phyloP scores from a whole-genome alignment of 2,888 invertebrate species.

The Rhamnusium bicolor region DNA sequence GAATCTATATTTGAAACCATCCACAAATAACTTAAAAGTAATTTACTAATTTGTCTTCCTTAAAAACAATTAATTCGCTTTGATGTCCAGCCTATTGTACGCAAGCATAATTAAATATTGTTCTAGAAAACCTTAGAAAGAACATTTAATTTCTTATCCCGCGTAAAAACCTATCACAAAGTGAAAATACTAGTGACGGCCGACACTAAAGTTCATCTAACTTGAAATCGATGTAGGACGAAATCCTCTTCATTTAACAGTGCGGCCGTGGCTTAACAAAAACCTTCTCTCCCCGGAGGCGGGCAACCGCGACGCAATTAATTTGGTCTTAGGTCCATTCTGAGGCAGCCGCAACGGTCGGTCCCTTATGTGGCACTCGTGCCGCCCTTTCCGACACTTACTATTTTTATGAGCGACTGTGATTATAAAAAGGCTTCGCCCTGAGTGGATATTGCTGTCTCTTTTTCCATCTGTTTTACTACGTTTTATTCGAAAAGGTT shows the following conservation, averaged over 20 bases:
- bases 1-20: no score
- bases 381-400: conserved; percentile 6
- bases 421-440: conserved; percentile 15
- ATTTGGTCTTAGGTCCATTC: conserved; percentile 66
- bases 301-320: conserved; percentile 64
- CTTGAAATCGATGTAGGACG: conserved; percentile 40
- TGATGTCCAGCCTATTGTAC: neutral
- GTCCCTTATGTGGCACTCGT: conserved; percentile 17
- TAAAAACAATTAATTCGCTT: neutral
- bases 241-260: conserved; percentile 47
- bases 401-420: conserved; percentile 26
- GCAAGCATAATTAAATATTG: conserved; percentile 17
- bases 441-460: neutral
- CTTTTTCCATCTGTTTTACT: conserved; percentile 13
- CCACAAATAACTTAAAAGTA: no score
- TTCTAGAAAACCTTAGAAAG: conserved; percentile 26
- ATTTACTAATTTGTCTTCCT: neutral
- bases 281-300: conserved; percentile 55
- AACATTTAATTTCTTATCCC: conserved; percentile 27
- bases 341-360: conserved; percentile 55
- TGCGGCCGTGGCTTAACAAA: conserved; percentile 43
- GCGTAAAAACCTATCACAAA: conserved; percentile 26
- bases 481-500: conserved; percentile 1
- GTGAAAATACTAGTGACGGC: conserved; percentile 34
- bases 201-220: conserved; percentile 44